These are phyloP conservation scores for Peribatodes rhomboidaria DNA, from an alignment of 2,888 invertebrate species.

Conservation along the genomic window DNA sequence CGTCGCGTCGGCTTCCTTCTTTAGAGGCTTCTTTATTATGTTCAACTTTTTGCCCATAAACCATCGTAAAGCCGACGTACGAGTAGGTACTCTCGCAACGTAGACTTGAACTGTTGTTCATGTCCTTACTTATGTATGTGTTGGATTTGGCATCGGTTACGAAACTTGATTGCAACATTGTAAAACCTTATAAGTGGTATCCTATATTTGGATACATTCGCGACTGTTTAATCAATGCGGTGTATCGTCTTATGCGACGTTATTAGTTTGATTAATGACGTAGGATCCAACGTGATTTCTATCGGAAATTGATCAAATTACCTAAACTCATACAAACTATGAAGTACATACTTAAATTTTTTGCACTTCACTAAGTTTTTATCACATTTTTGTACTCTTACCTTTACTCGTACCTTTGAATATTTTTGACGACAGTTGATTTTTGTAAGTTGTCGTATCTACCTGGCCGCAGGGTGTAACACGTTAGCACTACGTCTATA, in stretches of 20 bases:
- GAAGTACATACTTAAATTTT: too few species aligned
- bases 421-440: neutral
- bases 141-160: neutral
- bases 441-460: constrained; percentile 5
- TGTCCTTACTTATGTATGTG: neutral
- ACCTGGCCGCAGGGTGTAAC: constrained; percentile 1
- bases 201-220: neutral
- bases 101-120: constrained; percentile 23
- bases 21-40: constrained; percentile 47
- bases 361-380: neutral
- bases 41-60: constrained; percentile 58
- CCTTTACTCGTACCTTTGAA: too few species aligned
- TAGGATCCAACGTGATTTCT: too few species aligned
- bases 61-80: constrained; percentile 32
- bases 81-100: constrained; percentile 13
- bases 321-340: too few species aligned
- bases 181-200: neutral
- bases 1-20: constrained; percentile 44
- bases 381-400: neutral
- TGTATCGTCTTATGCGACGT: too few species aligned
- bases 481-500: constrained; percentile 6
- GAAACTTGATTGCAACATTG: neutral
- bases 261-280: too few species aligned
- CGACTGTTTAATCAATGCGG: neutral
- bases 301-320: too few species aligned